A percentile compares a stretch with the other conserved stretches of the same genome.
These are phyloP conservation scores for Anthrax anthrax DNA, from an alignment of 2,888 invertebrate species.

Conservation along the genomic window DNA sequence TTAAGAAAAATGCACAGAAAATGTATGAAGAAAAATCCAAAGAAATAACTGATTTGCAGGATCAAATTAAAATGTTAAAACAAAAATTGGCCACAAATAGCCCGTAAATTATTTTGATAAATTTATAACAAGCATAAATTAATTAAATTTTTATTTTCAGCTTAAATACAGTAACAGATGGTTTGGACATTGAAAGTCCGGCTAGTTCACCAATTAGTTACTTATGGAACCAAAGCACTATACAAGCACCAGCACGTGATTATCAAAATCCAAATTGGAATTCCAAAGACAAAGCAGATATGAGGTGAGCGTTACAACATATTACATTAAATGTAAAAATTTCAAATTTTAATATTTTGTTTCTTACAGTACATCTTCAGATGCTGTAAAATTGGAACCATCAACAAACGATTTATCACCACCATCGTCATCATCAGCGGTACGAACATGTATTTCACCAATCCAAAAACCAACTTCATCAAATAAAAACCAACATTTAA, in stretches of 20 bases:
- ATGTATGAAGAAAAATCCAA: conserved; percentile 41
- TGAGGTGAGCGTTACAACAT: conserved; percentile 17
- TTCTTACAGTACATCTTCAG: not conserved
- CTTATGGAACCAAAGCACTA: conserved; percentile 37
- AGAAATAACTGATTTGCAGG: conserved; percentile 40
- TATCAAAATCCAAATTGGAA: conserved; percentile 22
- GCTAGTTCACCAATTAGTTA: conserved; percentile 37
- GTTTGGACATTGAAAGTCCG: conserved; percentile 22
- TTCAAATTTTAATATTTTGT: no score
- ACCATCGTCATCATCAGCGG: not conserved
- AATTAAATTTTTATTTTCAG: not conserved
- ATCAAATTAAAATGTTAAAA: conserved; percentile 36
- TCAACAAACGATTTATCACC: not conserved
- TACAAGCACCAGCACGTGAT: conserved; percentile 30
- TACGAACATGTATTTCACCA: conserved; percentile 13
- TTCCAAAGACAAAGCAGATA: conserved; percentile 15
- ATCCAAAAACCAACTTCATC: conserved; percentile 19
- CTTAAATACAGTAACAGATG: conserved; percentile 3
- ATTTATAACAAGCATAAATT: not conserved
- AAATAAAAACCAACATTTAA: conserved; percentile 18
- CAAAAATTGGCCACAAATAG: conserved; percentile 29
- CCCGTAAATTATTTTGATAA: not conserved
- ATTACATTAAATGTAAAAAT: not conserved
- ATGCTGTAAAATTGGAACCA: not conserved
- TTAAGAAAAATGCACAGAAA: conserved; percentile 38